These are phyloP conservation scores for Erynnis tages DNA, from an alignment of 2,888 invertebrate species.

Conservation along the genomic window DNA sequence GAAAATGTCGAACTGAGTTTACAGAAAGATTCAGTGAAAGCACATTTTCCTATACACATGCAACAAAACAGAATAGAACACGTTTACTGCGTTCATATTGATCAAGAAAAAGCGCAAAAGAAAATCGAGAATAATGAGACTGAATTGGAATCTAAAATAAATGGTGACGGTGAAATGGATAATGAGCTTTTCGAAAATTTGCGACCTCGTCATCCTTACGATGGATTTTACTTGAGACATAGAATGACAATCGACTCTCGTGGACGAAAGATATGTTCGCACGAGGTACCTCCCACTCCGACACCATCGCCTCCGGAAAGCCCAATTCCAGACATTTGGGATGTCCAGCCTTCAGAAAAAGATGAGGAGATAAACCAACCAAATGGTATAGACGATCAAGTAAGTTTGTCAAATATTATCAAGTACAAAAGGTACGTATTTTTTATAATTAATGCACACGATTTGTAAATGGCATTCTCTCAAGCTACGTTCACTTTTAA, in stretches of 20 bases:
- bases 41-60: conserved; percentile 11
- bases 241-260: conserved; percentile 59
- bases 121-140: conserved; percentile 31
- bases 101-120: conserved; percentile 40
- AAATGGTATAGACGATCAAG: conserved; percentile 53
- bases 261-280: conserved; percentile 68
- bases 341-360: conserved; percentile 36
- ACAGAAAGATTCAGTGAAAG: conserved; percentile 16
- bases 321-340: conserved; percentile 43
- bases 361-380: conserved; percentile 29
- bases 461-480: conserved; percentile 2
- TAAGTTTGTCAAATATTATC: conserved; percentile 48
- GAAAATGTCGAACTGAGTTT: conserved; percentile 4
- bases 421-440: conserved; percentile 15
- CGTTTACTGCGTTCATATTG: conserved; percentile 51
- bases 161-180: conserved; percentile 56
- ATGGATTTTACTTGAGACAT: conserved; percentile 73
- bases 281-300: conserved; percentile 66
- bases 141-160: conserved; percentile 42
- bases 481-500: not conserved
- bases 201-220: conserved; percentile 73
- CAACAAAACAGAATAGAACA: conserved; percentile 31
- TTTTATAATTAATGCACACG: conserved; percentile 36
- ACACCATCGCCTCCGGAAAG: conserved; percentile 50
- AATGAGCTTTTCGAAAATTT: conserved; percentile 58